Conservation (phyloP, 1,140 invertebrate genomes). For the Zaprionus inermis region DNA sequence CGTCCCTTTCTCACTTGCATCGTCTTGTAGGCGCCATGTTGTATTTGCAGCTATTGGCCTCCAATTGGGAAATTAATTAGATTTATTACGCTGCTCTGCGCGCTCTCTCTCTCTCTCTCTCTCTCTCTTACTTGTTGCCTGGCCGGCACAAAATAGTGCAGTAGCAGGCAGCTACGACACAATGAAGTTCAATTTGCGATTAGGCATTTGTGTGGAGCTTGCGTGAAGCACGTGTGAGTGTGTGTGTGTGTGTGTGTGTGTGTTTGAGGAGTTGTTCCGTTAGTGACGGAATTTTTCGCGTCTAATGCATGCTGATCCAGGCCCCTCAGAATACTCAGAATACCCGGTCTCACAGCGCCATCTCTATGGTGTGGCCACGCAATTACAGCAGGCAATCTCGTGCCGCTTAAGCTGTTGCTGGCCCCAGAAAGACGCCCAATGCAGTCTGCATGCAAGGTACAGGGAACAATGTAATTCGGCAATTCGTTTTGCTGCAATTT, state of each 20-base stretch:
- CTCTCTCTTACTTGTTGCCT: not conserved
- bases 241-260: not conserved
- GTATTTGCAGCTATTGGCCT: not conserved
- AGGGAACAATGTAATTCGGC: not conserved
- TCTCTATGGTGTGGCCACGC: not conserved
- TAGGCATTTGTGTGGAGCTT: not conserved
- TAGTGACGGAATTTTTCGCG: not conserved
- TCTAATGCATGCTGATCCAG: too few relatives aligned
- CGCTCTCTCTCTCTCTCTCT: not conserved
- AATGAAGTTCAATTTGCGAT: not conserved
- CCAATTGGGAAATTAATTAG: not conserved
- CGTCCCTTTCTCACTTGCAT: not conserved
- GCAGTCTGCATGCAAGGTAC: not conserved
- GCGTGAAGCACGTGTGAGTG: not conserved
- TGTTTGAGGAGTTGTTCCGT: not conserved
- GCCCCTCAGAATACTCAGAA: too few relatives aligned
- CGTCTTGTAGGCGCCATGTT: too few relatives aligned
- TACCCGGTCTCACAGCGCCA: not conserved
- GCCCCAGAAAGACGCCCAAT: not conserved
- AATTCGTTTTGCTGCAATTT: not conserved
- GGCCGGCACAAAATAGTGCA: not conserved
- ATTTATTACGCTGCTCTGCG: not conserved
- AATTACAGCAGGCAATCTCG: not conserved
- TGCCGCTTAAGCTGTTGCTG: not conserved
- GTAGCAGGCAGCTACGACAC: not conserved